phyloP scores from a whole-genome alignment of 35 echinoderm and acorn worm species.

The Stichopus chloronotus region DNA sequence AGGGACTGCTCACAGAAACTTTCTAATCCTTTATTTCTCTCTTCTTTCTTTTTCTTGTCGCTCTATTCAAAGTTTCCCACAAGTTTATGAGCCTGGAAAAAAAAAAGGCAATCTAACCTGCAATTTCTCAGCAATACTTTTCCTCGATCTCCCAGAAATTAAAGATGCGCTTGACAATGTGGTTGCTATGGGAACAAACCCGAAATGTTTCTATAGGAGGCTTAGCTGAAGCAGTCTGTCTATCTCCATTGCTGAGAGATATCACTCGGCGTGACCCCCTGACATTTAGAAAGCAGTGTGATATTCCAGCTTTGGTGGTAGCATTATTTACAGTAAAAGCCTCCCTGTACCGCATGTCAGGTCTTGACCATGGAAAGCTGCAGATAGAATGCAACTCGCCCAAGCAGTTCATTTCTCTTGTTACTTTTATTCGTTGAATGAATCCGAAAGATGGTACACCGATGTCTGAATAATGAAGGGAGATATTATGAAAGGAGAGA shows the following conservation, averaged over 20 bases:
- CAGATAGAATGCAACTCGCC: too few relatives aligned
- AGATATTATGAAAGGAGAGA: too few relatives aligned
- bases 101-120: neutral
- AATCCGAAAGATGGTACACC: too few relatives aligned
- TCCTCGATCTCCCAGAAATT: neutral
- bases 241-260: constrained; percentile 1
- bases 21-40: neutral
- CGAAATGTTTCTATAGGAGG: constrained; percentile 12
- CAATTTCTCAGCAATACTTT: neutral
- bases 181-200: constrained; percentile 20
- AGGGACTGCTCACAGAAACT: neutral
- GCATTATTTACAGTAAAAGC: constrained; percentile 22
- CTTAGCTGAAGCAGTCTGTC: neutral
- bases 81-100: neutral
- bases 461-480: too few relatives aligned
- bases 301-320: neutral
- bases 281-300: constrained; percentile 50
- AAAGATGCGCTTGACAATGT: neutral
- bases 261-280: constrained; percentile 41
- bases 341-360: too few relatives aligned
- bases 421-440: too few relatives aligned
- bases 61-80: neutral
- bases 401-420: too few relatives aligned
- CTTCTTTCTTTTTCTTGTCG: neutral
- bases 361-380: too few relatives aligned